phyloP scores from a whole-genome alignment of 2,888 invertebrate species.

The Dicranocentrus wangi region DNA sequence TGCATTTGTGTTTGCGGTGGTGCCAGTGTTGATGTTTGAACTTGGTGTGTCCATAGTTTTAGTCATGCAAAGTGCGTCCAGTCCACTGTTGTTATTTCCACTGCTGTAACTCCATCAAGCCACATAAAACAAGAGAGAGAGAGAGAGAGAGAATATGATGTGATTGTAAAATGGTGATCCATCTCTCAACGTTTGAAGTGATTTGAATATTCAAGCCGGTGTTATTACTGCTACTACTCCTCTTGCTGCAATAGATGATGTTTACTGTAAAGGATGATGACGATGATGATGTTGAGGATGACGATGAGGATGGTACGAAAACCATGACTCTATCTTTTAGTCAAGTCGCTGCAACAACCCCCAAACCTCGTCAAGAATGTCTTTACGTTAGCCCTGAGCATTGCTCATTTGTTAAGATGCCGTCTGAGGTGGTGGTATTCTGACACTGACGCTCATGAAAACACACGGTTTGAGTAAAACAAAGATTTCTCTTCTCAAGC shows the following conservation, averaged over 20 bases:
- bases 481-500: no score
- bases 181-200: constrained; percentile 5
- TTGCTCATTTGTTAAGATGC: constrained; percentile 37
- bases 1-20: background rate
- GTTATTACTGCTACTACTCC: background rate
- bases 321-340: constrained; percentile 20
- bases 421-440: background rate
- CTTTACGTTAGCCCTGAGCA: background rate
- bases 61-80: constrained; percentile 27
- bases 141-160: background rate
- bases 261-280: constrained; percentile 20
- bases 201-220: constrained; percentile 27
- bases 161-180: background rate
- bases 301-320: constrained; percentile 1
- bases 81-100: no score
- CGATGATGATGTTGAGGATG: background rate
- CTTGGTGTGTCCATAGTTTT: background rate
- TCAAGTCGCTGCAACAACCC: background rate
- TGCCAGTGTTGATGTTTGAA: background rate
- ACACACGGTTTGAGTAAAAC: no score
- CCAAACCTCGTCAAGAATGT: background rate
- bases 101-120: background rate
- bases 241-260: constrained; percentile 8
- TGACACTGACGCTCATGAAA: no score
- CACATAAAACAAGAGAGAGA: background rate